Evolutionary conservation across 2,113 vertebrate species (phyloP), one percentile per base, ranked within the genome.

Genomic region (Diadophis punctatus): DNA sequence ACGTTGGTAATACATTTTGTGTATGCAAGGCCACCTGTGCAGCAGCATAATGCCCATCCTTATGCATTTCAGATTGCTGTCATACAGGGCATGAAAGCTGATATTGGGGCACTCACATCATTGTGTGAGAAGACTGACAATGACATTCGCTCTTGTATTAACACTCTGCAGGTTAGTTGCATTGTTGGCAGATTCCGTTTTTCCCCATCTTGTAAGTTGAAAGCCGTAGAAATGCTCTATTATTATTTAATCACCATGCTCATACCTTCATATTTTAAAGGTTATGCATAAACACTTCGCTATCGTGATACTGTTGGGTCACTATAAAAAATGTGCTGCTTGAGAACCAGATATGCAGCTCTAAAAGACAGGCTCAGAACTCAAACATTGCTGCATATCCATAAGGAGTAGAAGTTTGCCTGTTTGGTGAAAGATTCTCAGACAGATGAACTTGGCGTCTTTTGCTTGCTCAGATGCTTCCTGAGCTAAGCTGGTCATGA

Each of bases 101-200:
- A 99, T 96, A 97, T 93, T 0, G 98, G 98, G 0, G 97, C 98
- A 0, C 97, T 99, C 89, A 97, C 98, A 93, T 98, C 98, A 0
- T 97, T 99, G 51, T 99, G 99, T 0, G 98, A 99, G 96, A 99
- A 99, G 96, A 98, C 98, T 0, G 99, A 99, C 93, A 99, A 98
- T 0, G 99, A 99, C 95, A 99, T 99, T 87, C 97, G 99, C 1
- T 98, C 99, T 27, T 99, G 99, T 91, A 98, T 99, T 94, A 99
- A 99, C 96, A 99, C 99, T 0, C 95, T 99, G 86, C 99, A 99
- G 98, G 99, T 99, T 92, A 16, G 30, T n/a, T n/a, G 1, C 11
- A 22, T n/a, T 25, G 6, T 4, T 1, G 8, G 43, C 18, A 11
- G 27, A 34, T 49, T 22, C 27, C 6, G 8, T 43, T 51, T 30